Evolutionary conservation across 2,797 vertebrate species (phyloP).

Genomic region (Amniataba percoides): DNA sequence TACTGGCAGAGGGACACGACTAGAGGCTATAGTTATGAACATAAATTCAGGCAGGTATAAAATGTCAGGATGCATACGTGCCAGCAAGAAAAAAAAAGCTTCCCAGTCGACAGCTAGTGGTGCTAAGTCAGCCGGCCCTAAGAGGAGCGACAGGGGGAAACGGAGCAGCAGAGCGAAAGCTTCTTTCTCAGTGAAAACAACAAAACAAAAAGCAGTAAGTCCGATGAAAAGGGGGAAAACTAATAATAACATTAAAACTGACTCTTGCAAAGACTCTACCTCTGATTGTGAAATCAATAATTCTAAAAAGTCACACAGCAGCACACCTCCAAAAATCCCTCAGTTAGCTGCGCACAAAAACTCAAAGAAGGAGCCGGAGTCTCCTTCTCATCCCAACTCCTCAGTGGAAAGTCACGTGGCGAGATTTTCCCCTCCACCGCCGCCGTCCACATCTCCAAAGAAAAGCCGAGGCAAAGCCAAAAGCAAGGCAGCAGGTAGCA

Average conservation of each 20-base stretch:
- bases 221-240: conserved; percentile 48
- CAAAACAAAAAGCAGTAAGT: conserved; percentile 49
- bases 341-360: conserved; percentile 14
- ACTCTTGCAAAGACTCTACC: conserved; percentile 79
- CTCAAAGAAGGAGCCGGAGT: conserved; percentile 47
- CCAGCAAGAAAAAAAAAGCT: conserved; percentile 64
- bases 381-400: conserved; percentile 18
- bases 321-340: conserved; percentile 56
- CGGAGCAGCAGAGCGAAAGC: conserved; percentile 37
- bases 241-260: conserved; percentile 57
- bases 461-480: conserved; percentile 66
- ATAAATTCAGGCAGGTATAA: conserved; percentile 82
- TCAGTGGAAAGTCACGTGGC: conserved; percentile 24
- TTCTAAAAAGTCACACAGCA: conserved; percentile 54
- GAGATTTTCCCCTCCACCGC: conserved; percentile 14
- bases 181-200: conserved; percentile 24
- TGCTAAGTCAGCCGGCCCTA: conserved; percentile 13
- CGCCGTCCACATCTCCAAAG: conserved; percentile 62
- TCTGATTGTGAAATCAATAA: conserved; percentile 72
- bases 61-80: conserved; percentile 68
- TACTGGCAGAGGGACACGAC: conserved; percentile 77
- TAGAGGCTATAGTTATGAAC: conserved; percentile 86
- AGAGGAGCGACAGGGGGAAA: conserved; percentile 22
- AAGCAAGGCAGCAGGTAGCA: conserved; percentile 37
- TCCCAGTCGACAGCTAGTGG: conserved; percentile 26